phyloP scores from a whole-genome alignment of 2,797 vertebrate species.

The Rallus crepitans region DNA sequence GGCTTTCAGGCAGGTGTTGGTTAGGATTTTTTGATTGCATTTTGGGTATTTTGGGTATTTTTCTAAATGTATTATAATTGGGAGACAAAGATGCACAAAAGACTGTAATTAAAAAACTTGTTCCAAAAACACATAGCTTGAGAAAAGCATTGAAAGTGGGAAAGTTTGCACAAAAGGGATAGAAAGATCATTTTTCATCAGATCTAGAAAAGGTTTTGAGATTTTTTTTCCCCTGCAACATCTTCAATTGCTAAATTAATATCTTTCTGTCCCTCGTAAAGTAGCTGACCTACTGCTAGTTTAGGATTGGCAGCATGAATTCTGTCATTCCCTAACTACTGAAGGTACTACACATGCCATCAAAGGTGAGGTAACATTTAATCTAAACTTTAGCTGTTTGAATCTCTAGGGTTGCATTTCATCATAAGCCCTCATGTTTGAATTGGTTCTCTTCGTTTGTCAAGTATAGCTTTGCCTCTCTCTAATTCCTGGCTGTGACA shows the following conservation, averaged over 20 bases:
- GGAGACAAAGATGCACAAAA: background rate
- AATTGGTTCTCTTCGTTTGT: background rate
- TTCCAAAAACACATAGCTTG: background rate
- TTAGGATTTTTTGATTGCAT: background rate
- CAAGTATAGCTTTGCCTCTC: background rate
- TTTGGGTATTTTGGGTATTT: background rate
- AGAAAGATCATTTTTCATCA: background rate
- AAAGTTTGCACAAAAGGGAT: background rate
- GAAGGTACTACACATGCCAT: background rate
- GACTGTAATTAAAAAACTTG: background rate
- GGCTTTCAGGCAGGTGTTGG: background rate
- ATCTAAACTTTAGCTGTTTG: background rate
- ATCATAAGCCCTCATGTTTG: background rate
- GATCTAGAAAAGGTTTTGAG: background rate
- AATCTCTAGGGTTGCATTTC: background rate
- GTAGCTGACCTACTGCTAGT: background rate
- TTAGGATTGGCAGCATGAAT: background rate
- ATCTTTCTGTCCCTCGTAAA: background rate
- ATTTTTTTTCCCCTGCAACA: background rate
- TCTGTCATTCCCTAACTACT: background rate
- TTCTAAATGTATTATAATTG: background rate
- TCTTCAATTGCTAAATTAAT: background rate
- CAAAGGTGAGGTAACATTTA: background rate
- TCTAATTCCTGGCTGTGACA: background rate
- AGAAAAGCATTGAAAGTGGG: background rate